Evolutionary conservation across 2,797 vertebrate genomes (phyloP).

Genomic region (Sebastes variabilis): DNA sequence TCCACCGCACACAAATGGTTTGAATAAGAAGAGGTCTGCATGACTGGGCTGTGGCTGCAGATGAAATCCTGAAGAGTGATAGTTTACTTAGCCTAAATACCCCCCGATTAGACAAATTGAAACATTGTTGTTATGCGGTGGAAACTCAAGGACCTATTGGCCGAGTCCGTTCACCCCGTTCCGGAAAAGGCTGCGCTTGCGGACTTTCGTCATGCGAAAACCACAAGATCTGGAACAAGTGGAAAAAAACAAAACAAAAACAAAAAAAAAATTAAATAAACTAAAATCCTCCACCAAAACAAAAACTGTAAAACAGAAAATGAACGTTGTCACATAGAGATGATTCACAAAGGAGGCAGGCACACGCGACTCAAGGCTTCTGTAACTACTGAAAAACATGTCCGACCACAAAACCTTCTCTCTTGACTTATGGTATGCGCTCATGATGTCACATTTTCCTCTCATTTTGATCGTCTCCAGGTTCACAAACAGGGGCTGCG

Average conservation of each 20-base stretch:
- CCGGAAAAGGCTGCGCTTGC: constrained; percentile 69
- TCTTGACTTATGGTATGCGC: constrained; percentile 57
- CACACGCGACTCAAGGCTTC: constrained; percentile 70
- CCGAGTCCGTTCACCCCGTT: constrained; percentile 65
- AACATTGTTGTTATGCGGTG: constrained; percentile 91
- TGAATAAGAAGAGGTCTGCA: constrained; percentile 89
- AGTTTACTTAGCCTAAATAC: constrained; percentile 92
- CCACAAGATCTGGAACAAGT: constrained; percentile 67
- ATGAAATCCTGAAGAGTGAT: constrained; percentile 83
- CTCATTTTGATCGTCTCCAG: constrained; percentile 53
- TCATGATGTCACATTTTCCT: constrained; percentile 81
- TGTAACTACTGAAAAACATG: constrained; percentile 75
- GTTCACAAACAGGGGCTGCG: constrained; percentile 38
- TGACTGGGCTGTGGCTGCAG: constrained; percentile 86
- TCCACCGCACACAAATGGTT: constrained; percentile 89
- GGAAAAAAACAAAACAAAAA: constrained; percentile 52
- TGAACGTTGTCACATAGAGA: constrained; percentile 57
- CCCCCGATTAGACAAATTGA: constrained; percentile 88
- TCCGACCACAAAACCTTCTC: constrained; percentile 69
- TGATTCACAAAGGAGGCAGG: constrained; percentile 64
- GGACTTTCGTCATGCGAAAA: constrained; percentile 77
- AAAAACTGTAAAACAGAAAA: constrained; percentile 62
- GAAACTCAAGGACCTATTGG: constrained; percentile 84
- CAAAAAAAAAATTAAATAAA: not conserved
- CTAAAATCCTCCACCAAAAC: constrained; percentile 42